A percentile compares a stretch with the other conserved stretches of the same genome.
phyloP scores from a whole-genome alignment of 2,113 vertebrate species.

The Psilopogon haemacephalus region DNA sequence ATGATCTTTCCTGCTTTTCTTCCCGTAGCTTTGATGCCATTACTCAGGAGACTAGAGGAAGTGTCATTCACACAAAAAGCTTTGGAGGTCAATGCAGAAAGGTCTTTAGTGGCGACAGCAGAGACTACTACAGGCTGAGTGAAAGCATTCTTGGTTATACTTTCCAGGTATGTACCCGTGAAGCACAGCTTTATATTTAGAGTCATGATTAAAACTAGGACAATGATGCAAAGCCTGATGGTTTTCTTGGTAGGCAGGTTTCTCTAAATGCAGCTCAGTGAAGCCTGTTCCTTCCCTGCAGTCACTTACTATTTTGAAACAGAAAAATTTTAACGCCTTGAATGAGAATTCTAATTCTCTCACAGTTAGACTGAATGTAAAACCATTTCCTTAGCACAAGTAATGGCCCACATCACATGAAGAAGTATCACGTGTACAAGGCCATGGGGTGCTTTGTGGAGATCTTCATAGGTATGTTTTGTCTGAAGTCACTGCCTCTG shows the following conservation, averaged over 20 bases:
- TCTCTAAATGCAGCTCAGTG: neutral
- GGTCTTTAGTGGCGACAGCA: constrained; percentile 81
- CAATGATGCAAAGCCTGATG: neutral
- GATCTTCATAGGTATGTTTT: neutral
- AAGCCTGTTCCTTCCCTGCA: neutral
- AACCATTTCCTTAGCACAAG: neutral
- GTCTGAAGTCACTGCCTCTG: neutral
- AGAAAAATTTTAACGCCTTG: neutral
- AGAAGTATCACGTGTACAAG: neutral
- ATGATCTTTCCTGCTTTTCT: neutral
- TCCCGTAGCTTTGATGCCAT: constrained; percentile 76
- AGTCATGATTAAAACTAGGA: neutral
- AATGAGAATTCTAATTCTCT: neutral
- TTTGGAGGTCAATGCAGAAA: constrained; percentile 92
- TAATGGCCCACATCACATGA: neutral
- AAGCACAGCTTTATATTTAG: neutral
- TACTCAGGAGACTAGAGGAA: constrained; percentile 76
- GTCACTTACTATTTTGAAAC: neutral
- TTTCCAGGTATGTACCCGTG: constrained; percentile 82
- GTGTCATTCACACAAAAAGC: constrained; percentile 87
- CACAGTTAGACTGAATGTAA: neutral
- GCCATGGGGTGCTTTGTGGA: neutral
- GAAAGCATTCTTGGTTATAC: constrained; percentile 86
- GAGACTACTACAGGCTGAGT: constrained; percentile 82
- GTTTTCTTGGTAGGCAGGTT: rapidly evolving